Evolutionary conservation across 2,888 invertebrate genomes (phyloP).

Genomic region (Chrysina gloriosa): DNA sequence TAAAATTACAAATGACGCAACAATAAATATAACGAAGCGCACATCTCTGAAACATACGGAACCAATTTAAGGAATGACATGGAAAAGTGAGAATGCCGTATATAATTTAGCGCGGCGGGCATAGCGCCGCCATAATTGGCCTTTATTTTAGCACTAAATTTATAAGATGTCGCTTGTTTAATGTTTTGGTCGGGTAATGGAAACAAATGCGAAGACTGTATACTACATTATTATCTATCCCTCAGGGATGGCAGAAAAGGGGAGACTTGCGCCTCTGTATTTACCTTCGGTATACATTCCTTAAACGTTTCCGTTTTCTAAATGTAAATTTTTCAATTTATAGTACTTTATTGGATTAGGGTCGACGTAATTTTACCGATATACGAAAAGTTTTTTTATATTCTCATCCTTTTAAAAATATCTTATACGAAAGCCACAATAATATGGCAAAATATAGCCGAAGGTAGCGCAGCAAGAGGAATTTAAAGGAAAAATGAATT

Average conservation of each 20-base stretch:
- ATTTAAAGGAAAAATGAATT: no score
- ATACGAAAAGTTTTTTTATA: constrained; percentile 24
- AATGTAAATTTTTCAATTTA: constrained; percentile 38
- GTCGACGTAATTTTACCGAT: constrained; percentile 31
- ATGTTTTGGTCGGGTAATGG: constrained; percentile 51
- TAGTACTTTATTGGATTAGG: constrained; percentile 26
- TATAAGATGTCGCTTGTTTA: constrained; percentile 49
- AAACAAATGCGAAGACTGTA: constrained; percentile 47
- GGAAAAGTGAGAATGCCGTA: constrained; percentile 38
- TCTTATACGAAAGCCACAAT: background rate
- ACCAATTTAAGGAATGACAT: constrained; percentile 40
- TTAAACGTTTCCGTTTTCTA: constrained; percentile 28
- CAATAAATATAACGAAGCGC: constrained; percentile 9
- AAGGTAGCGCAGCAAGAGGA: background rate
- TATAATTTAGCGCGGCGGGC: constrained; percentile 41
- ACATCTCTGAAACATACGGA: constrained; percentile 11
- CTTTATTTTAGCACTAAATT: constrained; percentile 50
- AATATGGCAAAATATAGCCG: background rate
- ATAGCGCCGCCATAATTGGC: constrained; percentile 45
- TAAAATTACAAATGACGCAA: constrained; percentile 23
- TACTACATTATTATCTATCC: constrained; percentile 37
- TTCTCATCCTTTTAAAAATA: constrained; percentile 20
- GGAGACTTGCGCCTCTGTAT: constrained; percentile 5
- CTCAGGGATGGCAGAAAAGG: background rate
- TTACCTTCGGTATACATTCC: constrained; percentile 25